Base-by-base conservation (phyloP, 2,888 invertebrate species). In the Stegana nigrithorax region DNA sequence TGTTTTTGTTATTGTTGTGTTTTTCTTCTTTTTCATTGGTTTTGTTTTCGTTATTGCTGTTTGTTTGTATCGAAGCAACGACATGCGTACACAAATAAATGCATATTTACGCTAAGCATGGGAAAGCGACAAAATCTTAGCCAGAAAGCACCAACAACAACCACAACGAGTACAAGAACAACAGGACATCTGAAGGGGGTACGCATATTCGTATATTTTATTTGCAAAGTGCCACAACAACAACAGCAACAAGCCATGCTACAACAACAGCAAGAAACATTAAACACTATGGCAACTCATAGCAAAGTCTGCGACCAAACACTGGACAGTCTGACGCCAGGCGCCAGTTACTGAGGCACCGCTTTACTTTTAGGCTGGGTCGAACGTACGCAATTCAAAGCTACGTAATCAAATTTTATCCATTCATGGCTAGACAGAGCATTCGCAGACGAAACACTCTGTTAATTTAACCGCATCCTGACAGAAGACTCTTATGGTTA, bases 301-400 rank as follows among this genome's bases (percentile, higher is more conserved):
- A 47, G 17, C 32, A 62, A 57, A 63, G 63, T 51, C 66, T 61
- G 62, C 39, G 5, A 39, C 63, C 64, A 50, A 69, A 62, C 67
- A 69, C 69, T 74, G 73, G 73, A 75, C 73, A 67, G 64, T 65
- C 59, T 73, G 73, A 74, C 71, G 71, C 71, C 72, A 71, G 75
- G 78, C 78, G 81, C 78, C 80, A 78, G 71, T 66, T 64, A 6
- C 6, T 7, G 12, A n/a, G n/a, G n/a, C n/a, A n/a, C n/a, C n/a
- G n/a, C n/a, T n/a, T n/a, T n/a, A n/a, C n/a, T n/a, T n/a, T n/a
- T n/a, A n/a, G n/a, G n/a, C n/a, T n/a, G n/a, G n/a, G n/a, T n/a
- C n/a, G n/a, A n/a, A n/a, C n/a, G n/a, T n/a, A n/a, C n/a, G n/a
- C n/a, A n/a, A n/a, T n/a, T n/a, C n/a, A n/a, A n/a, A n/a, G n/a